Base-by-base conservation (phyloP, 2,113 vertebrate genomes). In the Rattus rattus region DNA sequence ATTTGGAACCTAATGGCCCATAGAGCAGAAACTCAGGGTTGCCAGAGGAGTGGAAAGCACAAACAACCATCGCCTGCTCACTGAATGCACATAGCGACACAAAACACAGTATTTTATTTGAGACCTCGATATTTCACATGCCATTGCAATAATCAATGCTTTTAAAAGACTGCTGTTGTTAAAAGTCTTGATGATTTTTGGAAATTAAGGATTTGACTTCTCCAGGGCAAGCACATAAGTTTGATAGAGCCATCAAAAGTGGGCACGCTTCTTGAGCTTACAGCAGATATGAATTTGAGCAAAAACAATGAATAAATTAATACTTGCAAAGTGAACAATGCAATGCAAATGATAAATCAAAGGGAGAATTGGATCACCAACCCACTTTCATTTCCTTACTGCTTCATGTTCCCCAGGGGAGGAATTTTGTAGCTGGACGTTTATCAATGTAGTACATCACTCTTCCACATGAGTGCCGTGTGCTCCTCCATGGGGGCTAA, bases 401-500 rank as follows among this genome's bases (percentile, higher is more conserved):
- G 75, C 93, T 96, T 83, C 80, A 73, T 59, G 73, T 61, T 86
- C 59, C 61, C 88, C 49, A 83, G 77, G 11, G 43, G 70, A 77
- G 69, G 76, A 14, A 91, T 81, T 94, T 47, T 24, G 28, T 39
- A 86, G 4, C 13, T 61, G 77, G 67, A 80, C 67, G 47, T 91
- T 96, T 73, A 96, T 97, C 94, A 91, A 70, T 92, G 47, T 28
- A 91, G 73, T 12, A 56, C 54, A 89, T 92, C 54, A 61, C 49
- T 96, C 91, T 94, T 92, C 61, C 56, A 52, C 26, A 52, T 95
- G 86, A 87, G 85, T 52, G 72, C 65, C 65, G 91, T 92, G 95
- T 96, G 92, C 95, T 96, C 92, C 96, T 96, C 70, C 61, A 86
- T 0, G 65, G 0, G 83, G 26, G 59, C 96, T 97, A 94, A 97